These are phyloP conservation scores for Drosophila insularis DNA, from an alignment of 1,140 invertebrate species.

Conservation along the genomic window DNA sequence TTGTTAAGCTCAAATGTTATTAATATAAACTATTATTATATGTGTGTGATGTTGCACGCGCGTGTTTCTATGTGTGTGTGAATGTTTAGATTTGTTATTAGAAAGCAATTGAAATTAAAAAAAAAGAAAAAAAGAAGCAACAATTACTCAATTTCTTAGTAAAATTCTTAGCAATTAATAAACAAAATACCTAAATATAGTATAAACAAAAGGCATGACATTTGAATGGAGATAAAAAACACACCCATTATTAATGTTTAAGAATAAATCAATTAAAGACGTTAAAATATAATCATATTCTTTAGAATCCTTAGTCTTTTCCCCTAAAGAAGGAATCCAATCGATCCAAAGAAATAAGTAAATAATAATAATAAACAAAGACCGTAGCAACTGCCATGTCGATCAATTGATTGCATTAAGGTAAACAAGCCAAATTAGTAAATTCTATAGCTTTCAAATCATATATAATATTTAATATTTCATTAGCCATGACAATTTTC, in stretches of 20 bases:
- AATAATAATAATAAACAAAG: neutral
- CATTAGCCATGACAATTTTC: neutral
- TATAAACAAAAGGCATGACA: too few species aligned
- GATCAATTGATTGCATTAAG: neutral
- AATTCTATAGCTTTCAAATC: neutral
- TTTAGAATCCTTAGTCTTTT: too few species aligned
- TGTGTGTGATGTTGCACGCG: too few species aligned
- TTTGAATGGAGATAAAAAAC: too few species aligned
- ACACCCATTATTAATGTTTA: too few species aligned
- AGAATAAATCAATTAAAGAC: too few species aligned
- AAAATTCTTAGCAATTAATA: neutral
- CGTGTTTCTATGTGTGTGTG: neutral
- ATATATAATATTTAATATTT: neutral
- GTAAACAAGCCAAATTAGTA: neutral
- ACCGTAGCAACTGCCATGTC: neutral
- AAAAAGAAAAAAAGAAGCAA: neutral
- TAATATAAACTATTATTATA: neutral
- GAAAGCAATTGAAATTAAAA: neutral
- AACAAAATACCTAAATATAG: neutral
- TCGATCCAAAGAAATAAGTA: too few species aligned
- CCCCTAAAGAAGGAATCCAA: too few species aligned
- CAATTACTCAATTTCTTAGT: neutral
- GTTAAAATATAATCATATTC: too few species aligned
- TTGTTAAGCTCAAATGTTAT: constrained; percentile 5
- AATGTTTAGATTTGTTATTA: neutral